Conservation (phyloP, 2,113 vertebrate species). For the Numida meleagris region DNA sequence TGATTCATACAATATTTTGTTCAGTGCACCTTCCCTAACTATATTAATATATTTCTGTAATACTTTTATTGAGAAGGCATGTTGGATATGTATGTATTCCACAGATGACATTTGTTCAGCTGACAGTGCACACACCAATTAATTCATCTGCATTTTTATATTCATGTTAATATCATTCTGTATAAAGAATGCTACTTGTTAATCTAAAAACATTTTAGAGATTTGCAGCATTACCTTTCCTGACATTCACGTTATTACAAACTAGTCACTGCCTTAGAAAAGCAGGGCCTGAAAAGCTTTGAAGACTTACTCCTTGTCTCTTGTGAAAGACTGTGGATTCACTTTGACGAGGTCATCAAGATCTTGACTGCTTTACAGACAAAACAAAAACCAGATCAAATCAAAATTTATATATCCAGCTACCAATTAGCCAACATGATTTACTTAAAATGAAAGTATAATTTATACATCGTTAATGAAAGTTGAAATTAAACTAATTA, state of each 20-base stretch:
- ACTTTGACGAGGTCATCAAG: neutral
- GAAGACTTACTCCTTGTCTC: conserved; percentile 33
- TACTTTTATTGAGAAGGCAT: neutral
- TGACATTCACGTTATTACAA: neutral
- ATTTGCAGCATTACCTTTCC: neutral
- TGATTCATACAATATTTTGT: neutral
- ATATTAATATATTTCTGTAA: neutral
- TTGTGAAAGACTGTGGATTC: neutral
- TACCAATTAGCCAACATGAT: neutral
- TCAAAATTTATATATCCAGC: neutral
- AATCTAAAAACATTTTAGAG: neutral
- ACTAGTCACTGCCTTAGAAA: conserved; percentile 12
- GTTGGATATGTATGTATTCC: neutral
- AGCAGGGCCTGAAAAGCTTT: neutral
- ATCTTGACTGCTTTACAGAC: conserved; percentile 37
- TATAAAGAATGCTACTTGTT: neutral
- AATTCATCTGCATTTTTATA: neutral
- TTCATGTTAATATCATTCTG: neutral
- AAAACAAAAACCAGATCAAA: conserved; percentile 16
- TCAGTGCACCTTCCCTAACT: neutral
- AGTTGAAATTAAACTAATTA: neutral
- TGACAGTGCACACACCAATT: neutral
- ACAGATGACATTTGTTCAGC: neutral
- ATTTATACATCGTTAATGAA: neutral
- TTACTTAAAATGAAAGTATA: neutral